Evolutionary conservation across 2,888 invertebrate genomes (phyloP), one percentile per base, ranked within the genome.

Genomic region (Tenthredo livida): DNA sequence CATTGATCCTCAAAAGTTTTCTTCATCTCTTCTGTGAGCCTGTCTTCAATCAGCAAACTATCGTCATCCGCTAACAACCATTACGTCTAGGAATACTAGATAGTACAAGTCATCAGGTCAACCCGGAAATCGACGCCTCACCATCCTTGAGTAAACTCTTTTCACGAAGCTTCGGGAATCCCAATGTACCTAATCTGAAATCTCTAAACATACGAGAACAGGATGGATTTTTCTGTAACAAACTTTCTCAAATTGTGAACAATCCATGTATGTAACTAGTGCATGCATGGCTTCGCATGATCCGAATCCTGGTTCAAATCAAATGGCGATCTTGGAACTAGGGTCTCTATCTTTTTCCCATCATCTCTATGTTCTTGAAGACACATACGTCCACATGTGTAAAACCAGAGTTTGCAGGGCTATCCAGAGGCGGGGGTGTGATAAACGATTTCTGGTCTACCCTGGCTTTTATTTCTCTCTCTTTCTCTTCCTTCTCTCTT

Each of bases 391-490:
- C 43, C 5, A 50, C 7, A n/a, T 7, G 54, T n/a, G 10, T 54
- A n/a, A 54, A 54, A 54, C 54, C 54, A 54, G 54, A 6, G 54
- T 54, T 5, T 54, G n/a, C 54, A 54, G 54, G n/a, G 6, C 54
- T n/a, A 54, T 54, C 1, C 54, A 54, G 54, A 54, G 6, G 1
- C 0, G n/a, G n/a, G 54, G 54, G n/a, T 54, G 54, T 54, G 54
- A n/a, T 54, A n/a, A 54, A 54, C n/a, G 54, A 54, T 67, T 67
- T 67, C 33, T 67, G 15, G 67, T 67, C 29, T 25, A 50, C 25
- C 43, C 33, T 37, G 25, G 29, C 84, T 73, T 85, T 82, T 85
- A 85, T 85, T 88, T 85, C 73, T 80, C 82, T 86, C 73, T 78
- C 84, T 86, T 86, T 80, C 61, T 54, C 15, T 65, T 58, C 85